Conservation (phyloP, 2,797 vertebrate genomes). For the Sebastes oblongus region DNA sequence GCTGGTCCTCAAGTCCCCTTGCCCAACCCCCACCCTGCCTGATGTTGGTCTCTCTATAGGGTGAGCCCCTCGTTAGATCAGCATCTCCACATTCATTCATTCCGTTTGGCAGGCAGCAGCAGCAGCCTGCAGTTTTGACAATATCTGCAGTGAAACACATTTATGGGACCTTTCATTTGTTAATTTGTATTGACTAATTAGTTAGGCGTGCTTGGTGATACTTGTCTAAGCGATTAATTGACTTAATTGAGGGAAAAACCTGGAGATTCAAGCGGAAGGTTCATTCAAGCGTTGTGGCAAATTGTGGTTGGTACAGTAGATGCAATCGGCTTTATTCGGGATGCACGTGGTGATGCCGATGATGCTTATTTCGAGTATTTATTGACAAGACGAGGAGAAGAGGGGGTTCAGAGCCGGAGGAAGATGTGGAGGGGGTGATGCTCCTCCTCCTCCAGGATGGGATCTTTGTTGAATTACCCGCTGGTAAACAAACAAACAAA, state of each 20-base stretch:
- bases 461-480: slow-evolving; percentile 67
- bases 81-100: slow-evolving; percentile 23
- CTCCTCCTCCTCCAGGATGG: slow-evolving; percentile 48
- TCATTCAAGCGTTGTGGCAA: background rate
- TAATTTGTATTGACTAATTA: background rate
- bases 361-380: background rate
- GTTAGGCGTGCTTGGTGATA: background rate
- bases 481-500: slow-evolving; percentile 50
- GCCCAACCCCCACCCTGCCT: slow-evolving; percentile 44
- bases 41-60: background rate
- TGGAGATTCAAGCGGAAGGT: background rate
- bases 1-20: background rate
- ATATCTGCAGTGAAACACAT: background rate
- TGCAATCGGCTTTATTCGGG: background rate
- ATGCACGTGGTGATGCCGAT: background rate
- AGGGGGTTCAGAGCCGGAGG: background rate
- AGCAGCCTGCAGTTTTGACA: background rate
- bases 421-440: slow-evolving; percentile 14
- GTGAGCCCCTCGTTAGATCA: slow-evolving; percentile 4
- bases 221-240: background rate
- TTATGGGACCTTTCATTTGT: background rate
- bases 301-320: background rate
- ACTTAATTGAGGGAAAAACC: background rate
- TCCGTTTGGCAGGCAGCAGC: background rate
- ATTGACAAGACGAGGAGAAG: background rate